These are phyloP conservation scores for Enteromius radiatus DNA, from an alignment of 2,797 vertebrate species.

Conservation along the genomic window DNA sequence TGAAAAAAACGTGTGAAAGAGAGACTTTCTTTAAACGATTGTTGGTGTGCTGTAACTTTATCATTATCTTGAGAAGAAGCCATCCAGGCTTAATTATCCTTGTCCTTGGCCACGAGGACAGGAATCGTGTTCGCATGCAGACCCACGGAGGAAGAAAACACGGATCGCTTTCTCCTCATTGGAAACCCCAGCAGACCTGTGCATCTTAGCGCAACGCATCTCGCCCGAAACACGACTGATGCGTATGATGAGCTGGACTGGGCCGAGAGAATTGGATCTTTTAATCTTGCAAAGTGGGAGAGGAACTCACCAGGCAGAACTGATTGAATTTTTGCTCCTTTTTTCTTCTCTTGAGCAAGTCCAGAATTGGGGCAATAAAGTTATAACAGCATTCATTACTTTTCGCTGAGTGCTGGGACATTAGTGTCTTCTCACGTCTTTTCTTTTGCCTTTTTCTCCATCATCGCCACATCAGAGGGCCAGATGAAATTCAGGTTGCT, in stretches of 20 bases:
- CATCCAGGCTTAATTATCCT: constrained; percentile 32
- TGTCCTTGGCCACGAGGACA: constrained; percentile 6
- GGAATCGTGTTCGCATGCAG: background rate
- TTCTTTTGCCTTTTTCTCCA: constrained; percentile 21
- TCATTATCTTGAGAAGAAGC: constrained; percentile 29
- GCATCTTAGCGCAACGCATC: constrained; percentile 24
- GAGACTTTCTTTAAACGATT: constrained; percentile 15
- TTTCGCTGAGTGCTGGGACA: constrained; percentile 36
- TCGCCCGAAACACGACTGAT: constrained; percentile 65
- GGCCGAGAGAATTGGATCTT: constrained; percentile 78
- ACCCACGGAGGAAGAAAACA: constrained; percentile 11
- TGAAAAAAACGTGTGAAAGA: background rate
- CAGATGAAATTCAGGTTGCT: constrained; percentile 26
- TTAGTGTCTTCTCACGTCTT: constrained; percentile 25
- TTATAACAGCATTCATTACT: constrained; percentile 49
- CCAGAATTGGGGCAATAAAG: constrained; percentile 50
- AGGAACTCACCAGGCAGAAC: constrained; percentile 77
- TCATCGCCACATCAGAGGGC: constrained; percentile 34
- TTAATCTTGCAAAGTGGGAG: constrained; percentile 81
- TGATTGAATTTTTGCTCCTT: constrained; percentile 76
- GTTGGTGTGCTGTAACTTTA: constrained; percentile 22
- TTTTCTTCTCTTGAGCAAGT: constrained; percentile 47
- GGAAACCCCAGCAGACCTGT: constrained; percentile 39
- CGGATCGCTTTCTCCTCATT: constrained; percentile 33
- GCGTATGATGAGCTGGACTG: constrained; percentile 74